phyloP scores from a whole-genome alignment of 2,113 vertebrate genomes.

The Leptocoma aspasia region DNA sequence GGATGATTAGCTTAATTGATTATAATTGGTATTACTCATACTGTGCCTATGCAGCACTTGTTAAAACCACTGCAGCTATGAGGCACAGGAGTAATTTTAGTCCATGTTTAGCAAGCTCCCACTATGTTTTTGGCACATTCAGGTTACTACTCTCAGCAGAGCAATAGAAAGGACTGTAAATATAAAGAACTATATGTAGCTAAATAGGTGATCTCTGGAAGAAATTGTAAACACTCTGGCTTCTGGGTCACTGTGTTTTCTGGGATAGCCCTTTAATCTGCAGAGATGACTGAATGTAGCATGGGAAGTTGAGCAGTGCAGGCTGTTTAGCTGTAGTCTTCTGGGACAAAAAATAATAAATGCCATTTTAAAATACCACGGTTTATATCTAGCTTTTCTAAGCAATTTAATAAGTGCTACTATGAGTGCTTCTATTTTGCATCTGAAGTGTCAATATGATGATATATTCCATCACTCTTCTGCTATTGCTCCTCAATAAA shows the following conservation, averaged over 20 bases:
- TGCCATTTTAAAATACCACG: neutral
- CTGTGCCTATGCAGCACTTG: neutral
- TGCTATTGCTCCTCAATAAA: neutral
- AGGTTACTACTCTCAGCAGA: constrained; percentile 7
- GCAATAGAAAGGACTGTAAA: constrained; percentile 3
- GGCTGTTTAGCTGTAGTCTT: neutral
- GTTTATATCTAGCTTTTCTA: neutral
- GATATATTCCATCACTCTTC: neutral
- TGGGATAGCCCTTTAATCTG: neutral
- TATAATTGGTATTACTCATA: neutral
- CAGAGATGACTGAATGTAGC: neutral
- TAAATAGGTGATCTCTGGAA: neutral
- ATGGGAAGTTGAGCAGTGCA: neutral
- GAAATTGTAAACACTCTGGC: neutral
- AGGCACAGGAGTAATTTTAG: neutral
- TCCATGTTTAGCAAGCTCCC: neutral
- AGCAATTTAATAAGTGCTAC: neutral
- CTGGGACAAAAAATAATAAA: neutral
- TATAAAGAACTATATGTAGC: neutral
- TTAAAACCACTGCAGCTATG: neutral
- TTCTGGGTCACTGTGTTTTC: neutral
- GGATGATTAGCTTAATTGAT: constrained; percentile 9
- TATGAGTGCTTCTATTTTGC: neutral
- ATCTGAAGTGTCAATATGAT: neutral
- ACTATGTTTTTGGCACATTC: neutral